Evolutionary conservation across 1,140 invertebrate species (phyloP).

Genomic region (Mycetomoellerius zeteki): DNA sequence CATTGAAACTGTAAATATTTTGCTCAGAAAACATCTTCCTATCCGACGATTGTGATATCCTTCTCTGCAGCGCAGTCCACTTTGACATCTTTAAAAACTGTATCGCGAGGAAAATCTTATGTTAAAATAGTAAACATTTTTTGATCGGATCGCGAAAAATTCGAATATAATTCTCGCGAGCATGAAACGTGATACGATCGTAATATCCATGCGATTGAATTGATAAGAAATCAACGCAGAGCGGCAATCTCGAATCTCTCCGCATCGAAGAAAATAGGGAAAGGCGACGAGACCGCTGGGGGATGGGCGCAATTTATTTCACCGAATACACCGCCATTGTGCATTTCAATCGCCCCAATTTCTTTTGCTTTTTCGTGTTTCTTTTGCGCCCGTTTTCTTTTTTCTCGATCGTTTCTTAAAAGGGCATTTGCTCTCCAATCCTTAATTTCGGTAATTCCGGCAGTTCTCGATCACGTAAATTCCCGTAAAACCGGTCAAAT

Average conservation of each 20-base stretch:
- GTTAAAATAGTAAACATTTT: slow-evolving; percentile 11
- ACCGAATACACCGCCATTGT: slow-evolving; percentile 30
- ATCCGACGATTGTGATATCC: too few species aligned
- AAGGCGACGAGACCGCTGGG: slow-evolving; percentile 49
- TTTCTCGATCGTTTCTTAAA: slow-evolving; percentile 29
- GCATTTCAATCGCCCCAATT: slow-evolving; percentile 53
- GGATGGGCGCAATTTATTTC: slow-evolving; percentile 68
- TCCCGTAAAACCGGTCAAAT: slow-evolving; percentile 22
- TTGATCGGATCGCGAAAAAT: slow-evolving; percentile 14
- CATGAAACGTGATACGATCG: slow-evolving; percentile 40
- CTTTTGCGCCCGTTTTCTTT: background rate
- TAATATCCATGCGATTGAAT: slow-evolving; percentile 70
- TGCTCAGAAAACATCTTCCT: background rate
- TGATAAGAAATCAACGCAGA: slow-evolving; percentile 56
- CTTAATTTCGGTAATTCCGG: slow-evolving; percentile 2
- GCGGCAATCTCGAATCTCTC: slow-evolving; percentile 19
- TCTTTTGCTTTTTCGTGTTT: slow-evolving; percentile 11
- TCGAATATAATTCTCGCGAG: slow-evolving; percentile 24
- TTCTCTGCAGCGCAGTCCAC: background rate
- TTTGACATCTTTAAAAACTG: slow-evolving; percentile 16
- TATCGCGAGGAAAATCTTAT: slow-evolving; percentile 2
- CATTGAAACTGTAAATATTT: slow-evolving; percentile 48
- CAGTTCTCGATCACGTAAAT: slow-evolving; percentile 2
- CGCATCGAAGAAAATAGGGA: slow-evolving; percentile 70
- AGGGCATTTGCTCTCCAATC: background rate